Evolutionary conservation across 2,797 vertebrate genomes (phyloP), one percentile per base, ranked within the genome.

Genomic region (Danio kyathit): DNA sequence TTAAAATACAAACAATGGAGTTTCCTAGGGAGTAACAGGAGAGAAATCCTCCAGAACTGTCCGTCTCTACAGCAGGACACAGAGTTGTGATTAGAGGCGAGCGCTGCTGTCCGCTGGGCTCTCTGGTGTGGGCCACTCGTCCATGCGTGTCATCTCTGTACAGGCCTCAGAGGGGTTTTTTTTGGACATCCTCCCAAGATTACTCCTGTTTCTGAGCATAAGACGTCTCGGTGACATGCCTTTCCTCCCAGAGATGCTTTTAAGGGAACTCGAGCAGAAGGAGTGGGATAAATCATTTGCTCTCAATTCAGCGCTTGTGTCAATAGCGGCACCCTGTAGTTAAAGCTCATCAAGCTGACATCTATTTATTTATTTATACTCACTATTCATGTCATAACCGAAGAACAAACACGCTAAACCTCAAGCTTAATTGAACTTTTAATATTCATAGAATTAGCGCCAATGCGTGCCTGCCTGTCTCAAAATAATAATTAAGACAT

Each of bases 311-410:
- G 69, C 19, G 11, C 40, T 73, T 73, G 60, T 73, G 70, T 74
- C 59, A 73, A 64, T 65, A 73, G 63, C 13, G 49, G 60, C 78
- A 80, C 59, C 57, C 69, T 56, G 69, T 56, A 70, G 69, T 73
- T 79, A 64, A 64, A 64, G 48, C 67, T 80, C 78, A 65, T 80
- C 60, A 73, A 69, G n/a, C 77, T 40, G 59, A 9, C 14, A n/a
- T 71, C 57, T 52, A 54, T 76, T 65, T 64, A 63, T 75, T 43
- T 54, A 44, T 63, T 40, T 54, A 64, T 29, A 65, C 54, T 46
- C 40, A 3, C 19, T 44, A 72, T 63, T 65, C 60, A 64, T 80
- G 70, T 73, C 67, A 64, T 65, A 57, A 57, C 10, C 11, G 10
- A 46, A 51, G 51, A 46, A 17, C 10, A 79, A 73, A 73, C 6